phyloP scores from a whole-genome alignment of 2,113 vertebrate species.

The Cyprinus carpio region DNA sequence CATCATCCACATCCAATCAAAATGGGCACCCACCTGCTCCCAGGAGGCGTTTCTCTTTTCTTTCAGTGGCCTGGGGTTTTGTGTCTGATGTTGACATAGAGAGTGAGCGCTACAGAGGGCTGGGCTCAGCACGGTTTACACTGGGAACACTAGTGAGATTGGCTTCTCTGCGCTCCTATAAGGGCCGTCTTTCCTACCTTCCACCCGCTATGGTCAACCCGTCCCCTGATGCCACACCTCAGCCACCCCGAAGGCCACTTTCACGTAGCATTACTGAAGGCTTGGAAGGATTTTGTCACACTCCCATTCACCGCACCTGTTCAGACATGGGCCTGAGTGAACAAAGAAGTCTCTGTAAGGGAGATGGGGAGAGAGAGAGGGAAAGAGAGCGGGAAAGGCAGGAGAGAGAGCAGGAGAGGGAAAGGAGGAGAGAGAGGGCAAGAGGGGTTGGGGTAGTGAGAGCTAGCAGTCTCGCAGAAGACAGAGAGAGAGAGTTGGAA shows the following conservation, averaged over 20 bases:
- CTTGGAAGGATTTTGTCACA: conserved; percentile 72
- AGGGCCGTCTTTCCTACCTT: conserved; percentile 86
- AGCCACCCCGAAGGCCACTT: conserved; percentile 72
- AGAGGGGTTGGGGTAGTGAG: conserved; percentile 74
- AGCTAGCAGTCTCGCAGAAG: conserved; percentile 78
- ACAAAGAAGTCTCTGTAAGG: conserved; percentile 75
- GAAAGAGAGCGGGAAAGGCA: conserved; percentile 63
- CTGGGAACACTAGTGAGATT: conserved; percentile 84
- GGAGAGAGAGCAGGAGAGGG: conserved; percentile 66
- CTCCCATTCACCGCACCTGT: conserved; percentile 84
- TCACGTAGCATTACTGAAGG: conserved; percentile 80
- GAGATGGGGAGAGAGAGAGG: conserved; percentile 72
- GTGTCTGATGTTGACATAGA: conserved; percentile 92
- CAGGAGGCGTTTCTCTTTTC: conserved; percentile 83
- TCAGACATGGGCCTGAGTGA: conserved; percentile 87
- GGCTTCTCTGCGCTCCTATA: conserved; percentile 85
- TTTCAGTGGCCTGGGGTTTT: conserved; percentile 91
- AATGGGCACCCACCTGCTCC: conserved; percentile 63
- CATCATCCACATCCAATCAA: conserved; percentile 57
- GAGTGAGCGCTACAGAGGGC: conserved; percentile 87
- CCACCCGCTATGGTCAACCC: conserved; percentile 74
- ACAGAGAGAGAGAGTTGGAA: conserved; percentile 71
- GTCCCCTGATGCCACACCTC: conserved; percentile 64
- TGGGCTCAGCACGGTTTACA: conserved; percentile 88
- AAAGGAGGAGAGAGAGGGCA: conserved; percentile 70